Evolutionary conservation across 2,888 invertebrate species (phyloP), one percentile per base, ranked within the genome.

Genomic region (Boloria selene): DNA sequence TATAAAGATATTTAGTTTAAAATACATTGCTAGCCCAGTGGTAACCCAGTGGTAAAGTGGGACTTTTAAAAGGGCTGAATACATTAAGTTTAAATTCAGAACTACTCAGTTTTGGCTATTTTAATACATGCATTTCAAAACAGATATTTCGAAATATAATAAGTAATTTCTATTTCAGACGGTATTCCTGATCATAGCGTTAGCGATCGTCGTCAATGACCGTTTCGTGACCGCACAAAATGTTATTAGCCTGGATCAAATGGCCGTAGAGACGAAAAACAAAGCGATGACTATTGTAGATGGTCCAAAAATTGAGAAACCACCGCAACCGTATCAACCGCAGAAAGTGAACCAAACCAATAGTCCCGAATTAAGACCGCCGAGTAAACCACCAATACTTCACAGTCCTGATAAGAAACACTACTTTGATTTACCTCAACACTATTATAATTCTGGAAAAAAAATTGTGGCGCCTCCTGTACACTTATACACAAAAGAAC

Each of bases 171-270:
- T 17, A 72, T 83, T 85, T 53, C 89, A 91, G 92, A 86, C 88
- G 85, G 81, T 87, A 87, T 86, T 90, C 84, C 85, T 91, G 87
- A 86, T 91, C 85, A 80, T 85, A 79, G 83, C 85, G 81, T 83
- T 90, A 85, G 87, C 85, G 86, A 86, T 90, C 85, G 85, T 83
- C 86, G 84, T 90, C 84, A 83, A 81, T 80, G 79, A 83, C 83
- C 83, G 82, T 81, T 85, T 83, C 78, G 87, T 82, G 76, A 81
- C 81, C 77, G 83, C 82, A 74, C 78, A 83, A 62, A 77, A 84
- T 79, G 85, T 81, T 72, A 73, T 70, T 71, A 71, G 74, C 73
- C 72, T 77, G 70, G 91, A 92, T 77, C 89, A 85, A 74, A 68
- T 90, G 73, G 90, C 90, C 61, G 80, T 87, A 72, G 92, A 93